phyloP scores from a whole-genome alignment of 2,888 invertebrate genomes.

The Invenusta paracnida region DNA sequence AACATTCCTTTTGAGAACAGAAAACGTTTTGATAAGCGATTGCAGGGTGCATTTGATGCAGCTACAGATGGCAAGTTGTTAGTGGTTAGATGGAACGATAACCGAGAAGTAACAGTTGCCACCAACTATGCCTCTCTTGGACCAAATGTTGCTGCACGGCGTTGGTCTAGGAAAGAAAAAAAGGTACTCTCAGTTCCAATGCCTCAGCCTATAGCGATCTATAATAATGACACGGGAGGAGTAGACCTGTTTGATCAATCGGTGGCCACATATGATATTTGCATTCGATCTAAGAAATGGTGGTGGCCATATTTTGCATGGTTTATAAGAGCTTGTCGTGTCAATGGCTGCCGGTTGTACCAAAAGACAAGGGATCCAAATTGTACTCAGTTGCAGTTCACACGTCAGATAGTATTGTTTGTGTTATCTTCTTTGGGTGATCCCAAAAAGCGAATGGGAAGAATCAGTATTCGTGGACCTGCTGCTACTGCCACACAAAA shows the following conservation, averaged over 20 bases:
- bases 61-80: background rate
- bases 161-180: background rate
- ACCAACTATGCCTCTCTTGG: background rate
- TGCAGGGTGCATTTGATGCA: background rate
- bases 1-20: background rate
- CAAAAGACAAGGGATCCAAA: background rate
- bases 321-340: background rate
- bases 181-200: background rate
- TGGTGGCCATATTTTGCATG: background rate
- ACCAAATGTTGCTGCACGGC: background rate
- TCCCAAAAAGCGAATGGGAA: background rate
- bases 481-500: background rate
- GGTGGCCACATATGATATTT: background rate
- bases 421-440: background rate
- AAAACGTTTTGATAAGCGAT: background rate
- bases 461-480: background rate
- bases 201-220: background rate
- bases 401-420: background rate
- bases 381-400: background rate
- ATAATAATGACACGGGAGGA: background rate
- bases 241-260: background rate
- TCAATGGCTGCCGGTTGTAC: background rate
- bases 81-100: background rate
- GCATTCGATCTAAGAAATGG: background rate
- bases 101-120: background rate